Base-by-base conservation (phyloP, 2,888 invertebrate species). In the Hirtodrosophila alboralis region DNA sequence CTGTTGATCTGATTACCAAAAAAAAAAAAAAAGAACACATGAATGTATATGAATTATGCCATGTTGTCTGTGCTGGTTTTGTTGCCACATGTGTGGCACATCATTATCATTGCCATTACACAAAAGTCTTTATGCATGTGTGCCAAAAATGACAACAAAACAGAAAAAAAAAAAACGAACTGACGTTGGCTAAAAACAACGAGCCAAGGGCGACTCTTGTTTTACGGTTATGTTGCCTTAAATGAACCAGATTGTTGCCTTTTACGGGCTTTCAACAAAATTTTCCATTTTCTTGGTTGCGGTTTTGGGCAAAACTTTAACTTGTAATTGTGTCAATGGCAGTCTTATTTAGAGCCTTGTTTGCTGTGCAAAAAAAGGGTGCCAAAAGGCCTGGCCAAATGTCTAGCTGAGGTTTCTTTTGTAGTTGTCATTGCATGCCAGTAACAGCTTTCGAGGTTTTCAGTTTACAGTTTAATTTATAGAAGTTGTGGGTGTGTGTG, bases 281-380 rank as follows among this genome's bases (percentile, higher is more conserved):
- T 31, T 61, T 30, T 30, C 41, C 49, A 41, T 45, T 37, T 41
- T 47, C 27, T 63, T 23, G 41, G 16, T 49, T 60, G 56, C 38
- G 62, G 72, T 26, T 60, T 49, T 36, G 53, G 53, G 16, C 47
- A 51, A 57, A 71, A 74, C 67, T 70, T 67, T 38, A 56, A 43
- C 58, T 45, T 49, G 49, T 36, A 79, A 79, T 52, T 71, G 78
- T 84, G 81, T 86, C 83, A 83, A 75, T 86, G 84, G 74, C 80
- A 74, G 59, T 54, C 65, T 40, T 38, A 41, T 48, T 36, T 27
- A 37, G 26, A 53, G 44, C 59, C 18, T 2, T 18, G n/a, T 37
- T 47, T 47, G 27, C 28, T 47, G 37, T 12, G n/a, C n/a, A n/a
- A n/a, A n/a, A n/a, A n/a, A n/a, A n/a, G n/a, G n/a, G n/a, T n/a